These are phyloP conservation scores for Agrypnus murinus DNA, from an alignment of 2,888 invertebrate species.

Conservation along the genomic window DNA sequence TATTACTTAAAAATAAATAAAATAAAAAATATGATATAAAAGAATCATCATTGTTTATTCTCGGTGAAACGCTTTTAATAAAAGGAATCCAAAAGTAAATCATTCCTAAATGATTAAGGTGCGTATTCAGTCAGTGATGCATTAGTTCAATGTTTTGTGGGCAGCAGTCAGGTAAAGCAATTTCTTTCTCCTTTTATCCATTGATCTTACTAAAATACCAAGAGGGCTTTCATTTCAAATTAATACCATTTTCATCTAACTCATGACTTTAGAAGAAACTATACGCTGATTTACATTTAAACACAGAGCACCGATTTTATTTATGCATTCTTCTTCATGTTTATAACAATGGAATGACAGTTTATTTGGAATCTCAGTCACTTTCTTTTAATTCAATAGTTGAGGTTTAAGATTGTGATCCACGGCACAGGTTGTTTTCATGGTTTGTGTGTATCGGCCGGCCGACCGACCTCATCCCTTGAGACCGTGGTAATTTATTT, in stretches of 20 bases:
- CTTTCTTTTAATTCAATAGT: slow-evolving; percentile 17
- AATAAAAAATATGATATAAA: too few species aligned
- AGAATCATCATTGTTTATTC: too few species aligned
- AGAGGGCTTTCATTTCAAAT: background rate
- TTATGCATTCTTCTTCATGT: too few species aligned
- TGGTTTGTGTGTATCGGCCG: slow-evolving; percentile 36
- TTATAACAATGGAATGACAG: too few species aligned
- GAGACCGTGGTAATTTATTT: slow-evolving; percentile 49
- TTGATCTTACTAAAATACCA: background rate
- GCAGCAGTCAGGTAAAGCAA: slow-evolving; percentile 33
- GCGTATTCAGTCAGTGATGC: slow-evolving; percentile 36
- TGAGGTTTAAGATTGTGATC: slow-evolving; percentile 44
- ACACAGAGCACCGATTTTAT: too few species aligned
- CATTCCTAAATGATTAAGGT: slow-evolving; percentile 41
- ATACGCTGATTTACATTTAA: too few species aligned
- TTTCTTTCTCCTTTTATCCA: slow-evolving; percentile 27
- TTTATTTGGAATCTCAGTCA: too few species aligned
- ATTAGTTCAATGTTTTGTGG: slow-evolving; percentile 33
- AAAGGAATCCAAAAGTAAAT: slow-evolving; percentile 16
- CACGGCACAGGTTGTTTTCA: slow-evolving; percentile 47
- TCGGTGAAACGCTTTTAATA: too few species aligned
- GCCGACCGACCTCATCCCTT: slow-evolving; percentile 34
- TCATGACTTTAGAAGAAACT: too few species aligned
- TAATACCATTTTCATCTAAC: too few species aligned
- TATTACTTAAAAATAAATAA: too few species aligned